Evolutionary conservation across 2,797 vertebrate genomes (phyloP), one percentile per base, ranked within the genome.

Genomic region (Oryzias sinensis): DNA sequence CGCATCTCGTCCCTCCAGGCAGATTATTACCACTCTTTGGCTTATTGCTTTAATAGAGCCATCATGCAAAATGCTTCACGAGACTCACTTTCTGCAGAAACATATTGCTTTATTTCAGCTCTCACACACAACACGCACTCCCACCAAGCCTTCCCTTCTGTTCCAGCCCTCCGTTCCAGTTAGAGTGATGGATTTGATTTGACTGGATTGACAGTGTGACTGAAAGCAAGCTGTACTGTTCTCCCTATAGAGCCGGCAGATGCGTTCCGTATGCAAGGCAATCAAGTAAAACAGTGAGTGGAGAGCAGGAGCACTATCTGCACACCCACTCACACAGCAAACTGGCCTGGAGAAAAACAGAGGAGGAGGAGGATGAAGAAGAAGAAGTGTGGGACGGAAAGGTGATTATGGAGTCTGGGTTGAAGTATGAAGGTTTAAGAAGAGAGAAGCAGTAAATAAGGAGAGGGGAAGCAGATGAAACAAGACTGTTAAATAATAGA

Each of bases 11-110:
- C 71, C 76, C 49, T 57, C 47, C 64, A 73, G 78, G 61, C 64
- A 67, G 69, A 77, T 74, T 71, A 82, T 76, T 51, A 49, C 63
- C n/a, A 52, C 66, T 70, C 53, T 52, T 45, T 71, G 65, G 80
- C 60, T 68, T 77, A 78, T 68, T 65, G 74, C 72, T 77, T 83
- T 84, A 81, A 83, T 79, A 78, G 80, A 86, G 67, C 62, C 57
- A 43, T 76, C 68, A 77, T 63, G 56, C 43, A 62, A 43, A 20
- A 48, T 59, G 49, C 41, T 40, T 48, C 14, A 58, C 47, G 20
- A 56, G 14, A 37, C 11, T 25, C 48, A 24, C 4, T 53, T 27
- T 68, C 68, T 66, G 42, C 51, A 61, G 49, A 16, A 43, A 20
- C 20, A 17, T 48, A 14, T 53, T 11, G 13, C 44, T 25, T 20